These are phyloP conservation scores for Chaenogobius annularis DNA, from an alignment of 2,113 vertebrate species.

Conservation along the genomic window DNA sequence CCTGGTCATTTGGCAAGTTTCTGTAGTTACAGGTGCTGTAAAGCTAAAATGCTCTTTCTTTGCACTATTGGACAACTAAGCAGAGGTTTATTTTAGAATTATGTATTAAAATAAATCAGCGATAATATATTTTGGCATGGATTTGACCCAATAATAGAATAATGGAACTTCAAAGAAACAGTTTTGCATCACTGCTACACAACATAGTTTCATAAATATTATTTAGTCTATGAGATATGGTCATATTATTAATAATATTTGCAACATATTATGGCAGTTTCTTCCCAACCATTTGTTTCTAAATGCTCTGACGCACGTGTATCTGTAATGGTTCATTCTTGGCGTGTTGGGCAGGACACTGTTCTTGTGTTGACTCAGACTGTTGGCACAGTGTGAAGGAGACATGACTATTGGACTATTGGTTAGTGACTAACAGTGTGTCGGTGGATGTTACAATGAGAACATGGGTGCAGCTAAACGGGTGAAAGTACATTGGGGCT, in stretches of 20 bases:
- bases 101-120: too few species aligned
- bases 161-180: too few species aligned
- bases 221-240: background rate
- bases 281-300: too few species aligned
- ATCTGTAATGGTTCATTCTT: conserved; percentile 20
- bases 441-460: conserved; percentile 27
- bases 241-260: too few species aligned
- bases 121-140: too few species aligned
- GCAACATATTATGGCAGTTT: background rate
- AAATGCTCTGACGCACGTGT: background rate
- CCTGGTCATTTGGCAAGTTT: background rate
- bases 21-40: too few species aligned
- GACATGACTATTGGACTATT: conserved; percentile 35
- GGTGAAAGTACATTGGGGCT: conserved; percentile 17
- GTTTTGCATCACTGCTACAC: too few species aligned
- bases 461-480: conserved; percentile 44
- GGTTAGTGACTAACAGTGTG: conserved; percentile 51
- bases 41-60: too few species aligned
- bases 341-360: conserved; percentile 28
- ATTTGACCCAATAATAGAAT: too few species aligned
- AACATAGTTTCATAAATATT: too few species aligned
- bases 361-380: conserved; percentile 45
- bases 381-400: conserved; percentile 32
- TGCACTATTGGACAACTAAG: too few species aligned
- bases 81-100: too few species aligned